These are phyloP conservation scores for Mystacides longicornis DNA, from an alignment of 2,888 invertebrate genomes.

Conservation along the genomic window DNA sequence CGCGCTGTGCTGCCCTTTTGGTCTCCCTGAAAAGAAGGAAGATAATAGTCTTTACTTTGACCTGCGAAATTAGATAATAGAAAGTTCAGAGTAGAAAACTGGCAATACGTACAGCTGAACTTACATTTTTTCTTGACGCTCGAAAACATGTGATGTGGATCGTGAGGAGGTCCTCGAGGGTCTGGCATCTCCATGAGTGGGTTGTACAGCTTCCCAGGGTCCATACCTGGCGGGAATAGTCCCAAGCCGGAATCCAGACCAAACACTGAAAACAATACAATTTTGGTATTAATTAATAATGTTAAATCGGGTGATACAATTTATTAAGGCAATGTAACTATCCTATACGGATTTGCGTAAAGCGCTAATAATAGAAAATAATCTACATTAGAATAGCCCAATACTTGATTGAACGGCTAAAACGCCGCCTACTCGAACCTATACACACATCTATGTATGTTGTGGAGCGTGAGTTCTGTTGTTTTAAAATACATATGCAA, in stretches of 20 bases:
- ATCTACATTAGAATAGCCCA: too few relatives aligned
- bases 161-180: constrained; percentile 58
- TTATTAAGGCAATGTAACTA: too few relatives aligned
- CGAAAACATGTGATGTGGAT: constrained; percentile 52
- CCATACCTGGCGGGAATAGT: constrained; percentile 69
- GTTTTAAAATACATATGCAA: too few relatives aligned
- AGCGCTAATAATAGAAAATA: too few relatives aligned
- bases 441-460: too few relatives aligned
- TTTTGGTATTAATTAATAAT: too few relatives aligned
- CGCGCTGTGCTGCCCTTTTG: constrained; percentile 87
- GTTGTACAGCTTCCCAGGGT: constrained; percentile 62
- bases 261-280: constrained; percentile 59
- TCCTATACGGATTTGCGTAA: too few relatives aligned
- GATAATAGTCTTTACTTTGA: constrained; percentile 6
- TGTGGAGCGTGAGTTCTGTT: too few relatives aligned
- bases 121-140: constrained; percentile 77
- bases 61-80: not conserved
- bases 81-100: not conserved
- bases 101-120: constrained; percentile 32
- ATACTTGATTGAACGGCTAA: too few relatives aligned
- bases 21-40: constrained; percentile 52
- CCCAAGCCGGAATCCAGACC: constrained; percentile 67
- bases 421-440: too few relatives aligned
- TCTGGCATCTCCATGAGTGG: constrained; percentile 70
- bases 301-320: too few relatives aligned